phyloP scores from a whole-genome alignment of 2,888 invertebrate genomes.

The Microctonus aethiopoides region DNA sequence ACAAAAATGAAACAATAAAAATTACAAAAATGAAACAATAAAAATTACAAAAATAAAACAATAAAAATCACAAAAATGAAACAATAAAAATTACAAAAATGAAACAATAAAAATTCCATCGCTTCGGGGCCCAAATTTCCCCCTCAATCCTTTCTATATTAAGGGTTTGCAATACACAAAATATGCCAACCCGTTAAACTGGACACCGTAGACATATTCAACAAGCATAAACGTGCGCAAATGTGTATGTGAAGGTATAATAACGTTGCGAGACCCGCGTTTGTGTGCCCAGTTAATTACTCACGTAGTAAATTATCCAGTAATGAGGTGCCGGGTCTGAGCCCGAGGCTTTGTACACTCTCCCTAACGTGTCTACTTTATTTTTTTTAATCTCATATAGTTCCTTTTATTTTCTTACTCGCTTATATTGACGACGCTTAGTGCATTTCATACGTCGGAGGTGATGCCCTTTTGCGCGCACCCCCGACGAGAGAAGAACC shows the following conservation, averaged over 20 bases:
- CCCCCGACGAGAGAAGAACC: conserved; percentile 53
- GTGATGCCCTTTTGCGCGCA: conserved; percentile 47
- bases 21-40: no score
- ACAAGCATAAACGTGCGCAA: conserved; percentile 5
- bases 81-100: no score
- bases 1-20: no score
- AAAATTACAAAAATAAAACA: no score
- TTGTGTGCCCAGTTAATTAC: conserved; percentile 66
- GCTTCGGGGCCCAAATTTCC: not conserved
- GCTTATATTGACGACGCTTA: not conserved
- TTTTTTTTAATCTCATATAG: conserved; percentile 25
- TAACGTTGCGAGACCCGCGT: conserved; percentile 52
- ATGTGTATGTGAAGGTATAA: conserved; percentile 39
- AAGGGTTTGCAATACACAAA: not conserved
- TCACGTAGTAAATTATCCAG: conserved; percentile 65
- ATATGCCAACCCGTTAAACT: not conserved
- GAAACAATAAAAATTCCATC: conserved; percentile 1
- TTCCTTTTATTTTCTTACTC: conserved; percentile 18
- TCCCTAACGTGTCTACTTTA: conserved; percentile 26
- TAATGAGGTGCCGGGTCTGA: conserved; percentile 65
- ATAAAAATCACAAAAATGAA: no score
- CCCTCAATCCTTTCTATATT: not conserved
- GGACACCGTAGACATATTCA: conserved; percentile 1
- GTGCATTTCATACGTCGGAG: conserved; percentile 22
- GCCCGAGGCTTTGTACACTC: conserved; percentile 52